A percentile compares a stretch with the other conserved stretches of the same genome.
phyloP scores from a whole-genome alignment of 2,888 invertebrate species.

The Rhyacophila evoluta region DNA sequence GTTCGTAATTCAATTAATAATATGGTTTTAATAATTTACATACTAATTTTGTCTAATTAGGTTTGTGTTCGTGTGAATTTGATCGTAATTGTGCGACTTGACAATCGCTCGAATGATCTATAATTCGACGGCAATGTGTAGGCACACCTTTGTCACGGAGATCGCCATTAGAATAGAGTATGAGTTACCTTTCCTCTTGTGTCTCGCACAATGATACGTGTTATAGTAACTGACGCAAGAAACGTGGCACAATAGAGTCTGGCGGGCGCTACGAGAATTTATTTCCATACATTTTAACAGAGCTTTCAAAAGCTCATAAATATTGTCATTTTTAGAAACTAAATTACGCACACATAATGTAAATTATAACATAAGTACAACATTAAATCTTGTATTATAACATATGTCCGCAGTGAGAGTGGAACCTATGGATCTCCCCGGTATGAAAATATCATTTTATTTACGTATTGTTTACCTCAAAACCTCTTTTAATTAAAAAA shows the following conservation, averaged over 20 bases:
- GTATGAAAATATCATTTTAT: too few species aligned
- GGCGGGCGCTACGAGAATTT: background rate
- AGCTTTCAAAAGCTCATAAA: conserved; percentile 19
- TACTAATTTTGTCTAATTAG: background rate
- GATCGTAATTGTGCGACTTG: background rate
- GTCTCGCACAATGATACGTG: conserved; percentile 1
- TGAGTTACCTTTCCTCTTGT: conserved; percentile 12
- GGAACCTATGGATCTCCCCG: too few species aligned
- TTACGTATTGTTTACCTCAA: too few species aligned
- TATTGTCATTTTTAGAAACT: too few species aligned
- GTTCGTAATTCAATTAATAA: too few species aligned
- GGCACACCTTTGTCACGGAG: conserved; percentile 40
- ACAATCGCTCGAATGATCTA: background rate
- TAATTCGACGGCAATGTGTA: conserved; percentile 32
- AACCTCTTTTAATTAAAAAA: too few species aligned
- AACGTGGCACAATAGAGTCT: background rate
- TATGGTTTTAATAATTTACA: background rate
- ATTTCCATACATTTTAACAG: background rate
- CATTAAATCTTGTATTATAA: too few species aligned
- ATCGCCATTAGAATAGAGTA: conserved; percentile 27
- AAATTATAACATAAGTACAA: too few species aligned
- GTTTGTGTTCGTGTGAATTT: background rate
- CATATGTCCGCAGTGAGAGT: too few species aligned
- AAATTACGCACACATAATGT: too few species aligned
- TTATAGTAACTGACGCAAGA: conserved; percentile 8